Evolutionary conservation across 2,888 invertebrate genomes (phyloP).

Genomic region (Nomada fucata): DNA sequence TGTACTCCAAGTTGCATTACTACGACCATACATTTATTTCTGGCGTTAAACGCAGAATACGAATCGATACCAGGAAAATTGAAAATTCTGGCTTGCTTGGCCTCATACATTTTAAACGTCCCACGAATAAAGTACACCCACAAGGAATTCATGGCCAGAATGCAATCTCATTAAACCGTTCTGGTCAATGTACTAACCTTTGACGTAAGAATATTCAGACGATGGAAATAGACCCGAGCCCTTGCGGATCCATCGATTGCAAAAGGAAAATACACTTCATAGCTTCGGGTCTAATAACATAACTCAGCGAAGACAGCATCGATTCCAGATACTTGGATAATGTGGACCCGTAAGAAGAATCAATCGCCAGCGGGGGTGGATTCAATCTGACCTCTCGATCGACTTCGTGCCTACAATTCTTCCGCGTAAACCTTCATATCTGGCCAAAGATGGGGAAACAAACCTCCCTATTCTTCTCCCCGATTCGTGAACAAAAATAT

Average conservation of each 20-base stretch:
- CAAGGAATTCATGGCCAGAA: slow-evolving; percentile 11
- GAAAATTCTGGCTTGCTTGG: slow-evolving; percentile 12
- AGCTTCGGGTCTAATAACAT: slow-evolving; percentile 32
- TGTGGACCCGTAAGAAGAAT: slow-evolving; percentile 38
- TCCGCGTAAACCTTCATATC: slow-evolving; percentile 57
- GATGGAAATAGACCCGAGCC: slow-evolving; percentile 17
- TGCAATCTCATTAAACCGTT: not conserved
- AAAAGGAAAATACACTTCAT: slow-evolving; percentile 18
- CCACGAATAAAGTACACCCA: slow-evolving; percentile 1
- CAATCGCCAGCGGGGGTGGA: slow-evolving; percentile 28
- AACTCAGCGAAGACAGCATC: slow-evolving; percentile 29
- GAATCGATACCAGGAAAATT: slow-evolving; percentile 14
- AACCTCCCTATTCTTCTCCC: slow-evolving; percentile 44
- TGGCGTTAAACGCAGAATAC: not conserved
- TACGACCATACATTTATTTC: not conserved
- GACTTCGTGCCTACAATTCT: slow-evolving; percentile 53
- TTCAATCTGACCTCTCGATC: slow-evolving; percentile 29
- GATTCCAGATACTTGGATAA: slow-evolving; percentile 44
- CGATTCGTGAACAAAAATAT: slow-evolving; percentile 21
- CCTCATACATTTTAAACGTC: slow-evolving; percentile 39
- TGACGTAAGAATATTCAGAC: slow-evolving; percentile 15
- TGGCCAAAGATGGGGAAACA: slow-evolving; percentile 43
- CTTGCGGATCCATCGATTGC: slow-evolving; percentile 8
- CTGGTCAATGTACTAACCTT: not conserved
- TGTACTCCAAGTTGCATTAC: not conserved